Evolutionary conservation across 2,888 invertebrate species (phyloP).

Genomic region (Rhimphoctona megacephalus): DNA sequence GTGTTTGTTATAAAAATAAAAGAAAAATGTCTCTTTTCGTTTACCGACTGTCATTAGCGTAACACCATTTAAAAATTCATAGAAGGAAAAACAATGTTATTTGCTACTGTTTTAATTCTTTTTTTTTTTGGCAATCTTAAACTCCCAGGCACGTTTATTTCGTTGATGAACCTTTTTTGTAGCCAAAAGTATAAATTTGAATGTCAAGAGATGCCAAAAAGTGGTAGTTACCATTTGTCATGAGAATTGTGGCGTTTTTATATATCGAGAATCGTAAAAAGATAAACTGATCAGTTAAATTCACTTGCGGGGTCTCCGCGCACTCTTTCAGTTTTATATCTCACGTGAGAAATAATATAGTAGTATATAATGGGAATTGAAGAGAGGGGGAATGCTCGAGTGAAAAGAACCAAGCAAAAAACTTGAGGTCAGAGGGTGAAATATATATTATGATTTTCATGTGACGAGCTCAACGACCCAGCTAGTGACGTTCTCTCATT

Average conservation of each 20-base stretch:
- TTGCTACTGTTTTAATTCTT: no score
- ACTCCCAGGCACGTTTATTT: not conserved
- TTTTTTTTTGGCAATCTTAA: not conserved
- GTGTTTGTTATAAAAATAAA: not conserved
- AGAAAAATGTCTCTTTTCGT: not conserved
- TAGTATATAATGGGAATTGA: conserved; percentile 33
- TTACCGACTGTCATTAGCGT: not conserved
- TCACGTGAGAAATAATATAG: conserved; percentile 76
- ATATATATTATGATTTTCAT: conserved; percentile 20
- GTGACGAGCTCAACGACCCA: conserved; percentile 45
- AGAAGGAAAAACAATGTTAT: not conserved
- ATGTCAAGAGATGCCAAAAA: not conserved
- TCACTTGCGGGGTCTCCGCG: conserved; percentile 33
- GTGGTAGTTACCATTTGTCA: not conserved
- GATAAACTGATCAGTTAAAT: not conserved
- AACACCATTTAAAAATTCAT: not conserved
- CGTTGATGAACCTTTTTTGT: not conserved
- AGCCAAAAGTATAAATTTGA: not conserved
- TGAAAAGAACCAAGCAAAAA: conserved; percentile 20
- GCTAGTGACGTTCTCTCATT: conserved; percentile 34
- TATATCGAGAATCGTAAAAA: not conserved
- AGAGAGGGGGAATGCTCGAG: not conserved
- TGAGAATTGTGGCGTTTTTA: not conserved
- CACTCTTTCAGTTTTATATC: conserved; percentile 73
- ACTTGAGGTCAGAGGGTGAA: conserved; percentile 48